Evolutionary conservation across 2,797 vertebrate species (phyloP).

Genomic region (Discoglossus pictus): DNA sequence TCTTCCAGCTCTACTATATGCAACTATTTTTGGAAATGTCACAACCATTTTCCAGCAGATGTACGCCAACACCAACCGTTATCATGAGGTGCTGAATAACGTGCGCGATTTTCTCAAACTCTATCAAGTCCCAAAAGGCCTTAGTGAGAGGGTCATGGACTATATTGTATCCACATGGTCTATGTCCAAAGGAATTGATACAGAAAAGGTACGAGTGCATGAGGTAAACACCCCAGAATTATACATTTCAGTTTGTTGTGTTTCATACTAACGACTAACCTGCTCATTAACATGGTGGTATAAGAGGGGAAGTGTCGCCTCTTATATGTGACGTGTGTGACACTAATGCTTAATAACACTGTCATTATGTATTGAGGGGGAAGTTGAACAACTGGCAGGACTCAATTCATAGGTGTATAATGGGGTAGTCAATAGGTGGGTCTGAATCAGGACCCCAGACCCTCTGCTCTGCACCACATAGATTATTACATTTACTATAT

Average conservation of each 20-base stretch:
- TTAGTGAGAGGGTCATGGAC: conserved; percentile 97
- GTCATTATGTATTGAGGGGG: too few species aligned
- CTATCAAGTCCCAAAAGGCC: conserved; percentile 95
- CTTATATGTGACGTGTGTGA: too few species aligned
- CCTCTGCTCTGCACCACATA: too few species aligned
- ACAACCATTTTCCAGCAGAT: conserved; percentile 98
- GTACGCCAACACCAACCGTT: conserved; percentile 97
- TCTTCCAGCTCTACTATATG: conserved; percentile 91
- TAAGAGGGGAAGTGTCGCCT: too few species aligned
- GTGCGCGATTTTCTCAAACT: conserved; percentile 94
- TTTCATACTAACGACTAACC: conserved; percentile 15
- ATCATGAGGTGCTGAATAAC: conserved; percentile 97
- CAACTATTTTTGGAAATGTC: conserved; percentile 97
- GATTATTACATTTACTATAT: too few species aligned
- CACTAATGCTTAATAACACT: too few species aligned
- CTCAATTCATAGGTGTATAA: too few species aligned
- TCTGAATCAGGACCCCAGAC: too few species aligned
- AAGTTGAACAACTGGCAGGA: too few species aligned
- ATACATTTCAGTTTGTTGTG: conserved; percentile 21
- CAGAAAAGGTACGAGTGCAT: conserved; percentile 83
- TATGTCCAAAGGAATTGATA: conserved; percentile 98
- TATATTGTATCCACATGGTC: conserved; percentile 98
- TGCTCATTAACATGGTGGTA: conserved; percentile 1
- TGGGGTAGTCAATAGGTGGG: too few species aligned
- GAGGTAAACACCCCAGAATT: conserved; percentile 44